Conservation (phyloP, 2,113 vertebrate genomes). For the Felis catus region F.catus_Fca126_mat1.0 CM031418.1:42456501-42457000, state of each 20-base stretch:
- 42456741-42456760: not conserved
- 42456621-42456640: too few relatives aligned
- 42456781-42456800: not conserved
- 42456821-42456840: not conserved
- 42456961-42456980: not conserved
- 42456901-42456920: constrained; percentile 29
- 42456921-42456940: constrained; percentile 8
- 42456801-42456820: not conserved
- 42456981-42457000: not conserved
- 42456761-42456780: not conserved
- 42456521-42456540: too few relatives aligned
- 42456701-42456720: not conserved
- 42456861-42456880: not conserved
- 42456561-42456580: too few relatives aligned
- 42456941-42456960: not conserved
- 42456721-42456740: not conserved
- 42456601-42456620: too few relatives aligned
- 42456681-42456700: not conserved
- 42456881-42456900: not conserved
- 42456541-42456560: too few relatives aligned
- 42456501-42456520: too few relatives aligned
- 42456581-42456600: too few relatives aligned
- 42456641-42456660: not conserved
- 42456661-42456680: not conserved
- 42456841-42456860: not conserved